phyloP scores from a whole-genome alignment of 1,140 invertebrate genomes.

The Drosophila kepulauana region DNA sequence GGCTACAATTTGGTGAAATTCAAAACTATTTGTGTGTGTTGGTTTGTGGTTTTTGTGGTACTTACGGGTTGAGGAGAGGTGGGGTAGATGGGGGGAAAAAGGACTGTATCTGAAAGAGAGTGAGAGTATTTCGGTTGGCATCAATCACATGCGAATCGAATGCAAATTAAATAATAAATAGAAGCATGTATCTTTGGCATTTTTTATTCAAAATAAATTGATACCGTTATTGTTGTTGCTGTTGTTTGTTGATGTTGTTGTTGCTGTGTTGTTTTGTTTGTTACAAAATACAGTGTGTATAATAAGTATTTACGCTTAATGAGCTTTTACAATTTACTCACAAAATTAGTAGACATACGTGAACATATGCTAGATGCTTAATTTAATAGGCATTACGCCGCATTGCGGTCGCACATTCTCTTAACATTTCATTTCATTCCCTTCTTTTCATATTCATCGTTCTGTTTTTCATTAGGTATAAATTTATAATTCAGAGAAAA shows the following conservation, averaged over 20 bases:
- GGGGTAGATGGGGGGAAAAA: neutral
- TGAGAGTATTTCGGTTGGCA: neutral
- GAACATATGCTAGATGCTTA: slow-evolving; percentile 68
- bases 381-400: slow-evolving; percentile 68
- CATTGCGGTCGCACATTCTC: slow-evolving; percentile 49
- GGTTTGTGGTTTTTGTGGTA: neutral
- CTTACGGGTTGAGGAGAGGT: neutral
- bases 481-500: slow-evolving; percentile 44
- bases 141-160: neutral
- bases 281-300: slow-evolving; percentile 64
- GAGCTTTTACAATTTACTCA: slow-evolving; percentile 69
- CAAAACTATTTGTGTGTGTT: slow-evolving; percentile 40
- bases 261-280: slow-evolving; percentile 35
- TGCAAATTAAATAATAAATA: slow-evolving; percentile 38
- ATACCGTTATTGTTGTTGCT: slow-evolving; percentile 60
- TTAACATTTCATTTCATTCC: slow-evolving; percentile 27
- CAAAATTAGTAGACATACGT: slow-evolving; percentile 48
- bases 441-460: slow-evolving; percentile 4
- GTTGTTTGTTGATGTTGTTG: slow-evolving; percentile 22
- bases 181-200: slow-evolving; percentile 71
- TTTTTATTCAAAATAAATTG: slow-evolving; percentile 80
- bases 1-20: slow-evolving; percentile 42
- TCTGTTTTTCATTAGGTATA: slow-evolving; percentile 17
- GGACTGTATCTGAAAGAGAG: neutral
- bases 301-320: slow-evolving; percentile 62